A percentile compares a stretch with the other conserved stretches of the same genome.
Conservation (phyloP, 2,888 invertebrate genomes). For the Drosophila demipolita region DNA sequence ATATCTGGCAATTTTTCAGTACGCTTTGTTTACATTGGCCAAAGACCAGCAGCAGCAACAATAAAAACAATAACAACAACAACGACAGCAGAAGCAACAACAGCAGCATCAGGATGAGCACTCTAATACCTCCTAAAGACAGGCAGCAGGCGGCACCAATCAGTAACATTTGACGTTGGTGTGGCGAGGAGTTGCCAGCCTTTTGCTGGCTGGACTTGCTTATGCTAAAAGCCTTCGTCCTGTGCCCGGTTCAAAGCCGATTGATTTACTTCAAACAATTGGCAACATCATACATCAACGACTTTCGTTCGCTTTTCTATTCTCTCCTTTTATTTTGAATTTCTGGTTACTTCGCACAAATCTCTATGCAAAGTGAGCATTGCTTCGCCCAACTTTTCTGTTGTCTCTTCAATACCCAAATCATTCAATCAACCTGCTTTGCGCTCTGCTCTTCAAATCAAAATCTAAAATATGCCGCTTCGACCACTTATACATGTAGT, state of each 20-base stretch:
- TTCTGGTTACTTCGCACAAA: slow-evolving; percentile 50
- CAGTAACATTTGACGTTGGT: slow-evolving; percentile 35
- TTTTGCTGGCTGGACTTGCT: slow-evolving; percentile 60
- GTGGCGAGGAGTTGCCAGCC: slow-evolving; percentile 45
- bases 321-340: slow-evolving; percentile 28
- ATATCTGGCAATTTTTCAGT: slow-evolving; percentile 72
- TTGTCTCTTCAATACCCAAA: slow-evolving; percentile 17
- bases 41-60: slow-evolving; percentile 28
- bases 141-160: slow-evolving; percentile 44
- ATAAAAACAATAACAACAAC: slow-evolving; percentile 15
- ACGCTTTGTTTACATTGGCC: slow-evolving; percentile 67
- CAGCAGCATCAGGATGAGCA: slow-evolving; percentile 25
- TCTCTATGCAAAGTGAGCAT: slow-evolving; percentile 61
- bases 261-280: slow-evolving; percentile 81
- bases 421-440: slow-evolving; percentile 42
- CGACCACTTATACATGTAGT: slow-evolving; percentile 14
- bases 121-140: slow-evolving; percentile 36
- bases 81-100: slow-evolving; percentile 4
- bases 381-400: slow-evolving; percentile 29
- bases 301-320: slow-evolving; percentile 41
- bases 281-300: slow-evolving; percentile 81
- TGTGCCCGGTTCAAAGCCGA: slow-evolving; percentile 39
- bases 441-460: slow-evolving; percentile 14
- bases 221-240: slow-evolving; percentile 39
- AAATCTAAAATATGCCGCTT: slow-evolving; percentile 31